A percentile compares a stretch with the other conserved stretches of the same genome.
Conservation (phyloP, 2,113 vertebrate genomes). For the Tetrao urogallus region DNA sequence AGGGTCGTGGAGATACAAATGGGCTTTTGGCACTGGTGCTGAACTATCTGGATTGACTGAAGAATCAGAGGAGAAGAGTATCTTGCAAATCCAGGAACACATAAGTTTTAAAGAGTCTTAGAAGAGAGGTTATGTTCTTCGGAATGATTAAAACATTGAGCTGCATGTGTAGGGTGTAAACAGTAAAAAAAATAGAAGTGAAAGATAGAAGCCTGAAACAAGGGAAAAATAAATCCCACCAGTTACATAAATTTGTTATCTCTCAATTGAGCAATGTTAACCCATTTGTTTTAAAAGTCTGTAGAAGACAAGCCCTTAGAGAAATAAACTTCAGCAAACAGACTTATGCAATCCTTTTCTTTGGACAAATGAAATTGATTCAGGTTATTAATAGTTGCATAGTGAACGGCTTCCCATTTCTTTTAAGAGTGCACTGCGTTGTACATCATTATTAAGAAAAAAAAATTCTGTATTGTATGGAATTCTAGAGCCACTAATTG, state of each 20-base stretch:
- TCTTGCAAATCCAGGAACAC: not conserved
- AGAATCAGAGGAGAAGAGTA: not conserved
- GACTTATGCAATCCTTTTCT: not conserved
- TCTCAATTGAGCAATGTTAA: not conserved
- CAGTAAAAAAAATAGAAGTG: not conserved
- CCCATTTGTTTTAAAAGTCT: not conserved
- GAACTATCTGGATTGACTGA: not conserved
- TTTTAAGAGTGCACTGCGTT: conserved; percentile 2
- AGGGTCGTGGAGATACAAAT: not conserved
- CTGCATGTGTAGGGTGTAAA: not conserved
- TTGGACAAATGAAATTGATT: conserved; percentile 12
- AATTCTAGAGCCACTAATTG: conserved; percentile 69
- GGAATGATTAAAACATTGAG: not conserved
- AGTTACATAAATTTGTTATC: not conserved
- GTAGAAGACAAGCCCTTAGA: not conserved
- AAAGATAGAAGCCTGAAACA: not conserved
- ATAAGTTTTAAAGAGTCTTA: not conserved
- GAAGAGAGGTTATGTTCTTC: not conserved
- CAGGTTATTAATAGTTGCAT: not conserved
- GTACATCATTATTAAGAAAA: not conserved
- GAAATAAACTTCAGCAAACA: conserved; percentile 6
- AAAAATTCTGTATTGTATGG: conserved; percentile 25
- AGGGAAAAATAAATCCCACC: not conserved
- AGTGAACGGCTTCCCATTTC: not conserved
- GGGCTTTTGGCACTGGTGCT: not conserved